Conservation (phyloP, 2,113 vertebrate genomes). For the Aepyceros melampus region DNA sequence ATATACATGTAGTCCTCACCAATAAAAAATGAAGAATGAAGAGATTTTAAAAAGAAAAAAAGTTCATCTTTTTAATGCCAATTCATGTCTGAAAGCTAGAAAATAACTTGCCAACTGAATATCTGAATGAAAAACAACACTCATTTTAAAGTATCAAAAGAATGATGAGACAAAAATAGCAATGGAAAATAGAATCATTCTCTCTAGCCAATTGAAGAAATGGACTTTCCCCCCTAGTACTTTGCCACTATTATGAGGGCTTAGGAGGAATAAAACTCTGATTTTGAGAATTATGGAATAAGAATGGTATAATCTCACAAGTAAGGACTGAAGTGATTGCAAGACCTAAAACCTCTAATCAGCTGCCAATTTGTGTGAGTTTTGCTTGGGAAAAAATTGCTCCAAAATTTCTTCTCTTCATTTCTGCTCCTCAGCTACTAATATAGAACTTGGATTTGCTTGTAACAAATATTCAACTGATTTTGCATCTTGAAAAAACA, state of each 20-base stretch:
- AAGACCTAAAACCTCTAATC: neutral
- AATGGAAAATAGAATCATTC: neutral
- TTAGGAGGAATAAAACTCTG: neutral
- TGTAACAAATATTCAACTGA: constrained; percentile 17
- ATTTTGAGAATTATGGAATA: constrained; percentile 19
- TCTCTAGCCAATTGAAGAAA: neutral
- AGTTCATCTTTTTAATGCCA: neutral
- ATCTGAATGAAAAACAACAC: neutral
- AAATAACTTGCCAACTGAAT: neutral
- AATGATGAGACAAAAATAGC: neutral
- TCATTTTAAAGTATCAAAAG: constrained; percentile 2
- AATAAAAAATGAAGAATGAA: neutral
- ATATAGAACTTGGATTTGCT: neutral
- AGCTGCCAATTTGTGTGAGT: neutral
- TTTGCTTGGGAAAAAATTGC: neutral
- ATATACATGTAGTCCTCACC: neutral
- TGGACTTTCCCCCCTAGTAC: neutral
- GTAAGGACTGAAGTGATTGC: neutral
- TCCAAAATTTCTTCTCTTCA: neutral
- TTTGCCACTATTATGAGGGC: neutral
- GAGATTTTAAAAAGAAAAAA: neutral
- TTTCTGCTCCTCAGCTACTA: neutral
- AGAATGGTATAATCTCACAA: constrained; percentile 28
- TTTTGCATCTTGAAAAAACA: constrained; percentile 36
- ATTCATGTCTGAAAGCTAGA: neutral